These are phyloP conservation scores for Oikopleura dioica DNA, from an alignment of 23 tunicate species.

Conservation along the genomic window DNA sequence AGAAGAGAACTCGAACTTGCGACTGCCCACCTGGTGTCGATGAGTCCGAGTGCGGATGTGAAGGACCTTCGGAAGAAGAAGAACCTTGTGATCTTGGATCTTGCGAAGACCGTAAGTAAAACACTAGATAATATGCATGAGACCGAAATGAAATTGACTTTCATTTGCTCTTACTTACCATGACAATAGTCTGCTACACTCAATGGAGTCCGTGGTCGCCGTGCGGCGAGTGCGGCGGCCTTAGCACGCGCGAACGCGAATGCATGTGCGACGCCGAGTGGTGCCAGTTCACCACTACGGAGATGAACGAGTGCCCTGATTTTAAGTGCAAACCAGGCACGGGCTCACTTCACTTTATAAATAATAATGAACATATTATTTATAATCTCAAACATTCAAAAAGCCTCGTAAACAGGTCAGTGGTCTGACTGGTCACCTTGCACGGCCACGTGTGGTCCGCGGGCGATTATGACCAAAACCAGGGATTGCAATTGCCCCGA, in stretches of 20 bases:
- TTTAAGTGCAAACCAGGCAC: neutral
- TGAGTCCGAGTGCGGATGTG: neutral
- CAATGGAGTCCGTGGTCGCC: neutral
- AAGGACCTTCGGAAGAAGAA: neutral
- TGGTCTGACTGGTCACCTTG: conserved; percentile 10
- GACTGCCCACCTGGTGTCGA: neutral
- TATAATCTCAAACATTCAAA: no score
- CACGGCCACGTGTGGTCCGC: neutral
- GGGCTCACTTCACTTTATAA: no score
- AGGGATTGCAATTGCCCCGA: neutral
- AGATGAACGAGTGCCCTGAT: neutral
- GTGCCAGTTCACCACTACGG: neutral
- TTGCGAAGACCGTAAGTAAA: no score
- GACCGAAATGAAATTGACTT: no score
- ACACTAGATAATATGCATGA: no score
- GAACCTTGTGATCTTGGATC: neutral
- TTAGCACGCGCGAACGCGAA: neutral
- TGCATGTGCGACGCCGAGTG: neutral
- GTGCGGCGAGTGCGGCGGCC: neutral
- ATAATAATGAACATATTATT: no score
- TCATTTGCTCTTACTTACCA: no score
- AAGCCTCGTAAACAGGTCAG: no score
- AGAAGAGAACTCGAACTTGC: neutral
- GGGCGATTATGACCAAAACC: neutral
- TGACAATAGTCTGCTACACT: conserved; percentile 7